phyloP scores from a whole-genome alignment of 2,888 invertebrate species.

The Dasypogon diadema region DNA sequence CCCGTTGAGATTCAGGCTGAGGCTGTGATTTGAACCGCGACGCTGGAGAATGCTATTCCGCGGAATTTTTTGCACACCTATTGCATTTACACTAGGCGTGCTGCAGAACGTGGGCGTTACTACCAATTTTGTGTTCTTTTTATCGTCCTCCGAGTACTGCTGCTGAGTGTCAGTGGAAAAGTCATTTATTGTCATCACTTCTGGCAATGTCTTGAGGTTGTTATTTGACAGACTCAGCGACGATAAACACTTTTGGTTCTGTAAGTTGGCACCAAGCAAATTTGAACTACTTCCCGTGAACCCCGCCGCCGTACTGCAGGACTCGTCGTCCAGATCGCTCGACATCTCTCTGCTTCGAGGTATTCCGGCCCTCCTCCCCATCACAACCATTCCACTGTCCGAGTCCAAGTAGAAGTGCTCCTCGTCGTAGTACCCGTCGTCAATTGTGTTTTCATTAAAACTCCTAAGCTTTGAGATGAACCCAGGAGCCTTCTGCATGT shows the following conservation, averaged over 20 bases:
- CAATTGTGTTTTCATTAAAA: constrained; percentile 57
- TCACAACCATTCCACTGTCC: constrained; percentile 53
- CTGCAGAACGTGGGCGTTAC: constrained; percentile 60
- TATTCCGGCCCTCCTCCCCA: constrained; percentile 36
- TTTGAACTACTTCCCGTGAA: neutral
- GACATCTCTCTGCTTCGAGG: neutral
- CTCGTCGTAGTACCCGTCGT: constrained; percentile 53
- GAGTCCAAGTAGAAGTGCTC: constrained; percentile 43
- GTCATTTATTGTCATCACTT: constrained; percentile 78
- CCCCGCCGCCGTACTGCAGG: too few relatives aligned
- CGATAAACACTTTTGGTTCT: constrained; percentile 73
- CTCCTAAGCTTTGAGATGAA: constrained; percentile 56
- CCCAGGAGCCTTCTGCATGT: neutral
- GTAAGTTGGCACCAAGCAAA: constrained; percentile 71
- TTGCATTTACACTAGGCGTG: neutral
- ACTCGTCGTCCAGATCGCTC: neutral
- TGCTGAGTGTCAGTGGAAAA: constrained; percentile 62
- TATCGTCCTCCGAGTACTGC: constrained; percentile 24
- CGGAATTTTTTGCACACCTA: constrained; percentile 53
- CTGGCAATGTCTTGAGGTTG: constrained; percentile 79
- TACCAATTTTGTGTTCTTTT: constrained; percentile 43
- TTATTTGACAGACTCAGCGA: constrained; percentile 77
- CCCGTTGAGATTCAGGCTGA: constrained; percentile 72
- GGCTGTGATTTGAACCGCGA: constrained; percentile 74
- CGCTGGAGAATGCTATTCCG: constrained; percentile 71